phyloP scores from a whole-genome alignment of 2,113 vertebrate genomes.

The Marmota monax region DNA sequence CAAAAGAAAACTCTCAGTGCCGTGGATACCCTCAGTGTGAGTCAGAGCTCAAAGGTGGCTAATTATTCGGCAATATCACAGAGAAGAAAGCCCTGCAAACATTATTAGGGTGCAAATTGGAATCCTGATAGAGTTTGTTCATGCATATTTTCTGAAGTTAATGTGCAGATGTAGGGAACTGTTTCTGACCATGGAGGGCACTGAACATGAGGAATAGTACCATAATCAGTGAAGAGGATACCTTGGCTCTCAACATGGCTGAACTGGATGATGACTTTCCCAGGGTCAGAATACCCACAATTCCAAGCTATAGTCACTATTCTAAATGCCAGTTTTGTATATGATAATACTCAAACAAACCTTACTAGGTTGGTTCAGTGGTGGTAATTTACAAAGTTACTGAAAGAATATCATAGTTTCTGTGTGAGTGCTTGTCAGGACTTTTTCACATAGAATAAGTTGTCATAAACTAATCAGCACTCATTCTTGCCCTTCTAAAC shows the following conservation, averaged over 20 bases:
- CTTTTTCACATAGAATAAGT: background rate
- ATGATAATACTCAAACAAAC: background rate
- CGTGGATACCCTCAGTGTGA: background rate
- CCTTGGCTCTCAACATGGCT: slow-evolving; percentile 11
- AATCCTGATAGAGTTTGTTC: slow-evolving; percentile 17
- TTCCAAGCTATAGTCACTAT: background rate
- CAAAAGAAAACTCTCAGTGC: slow-evolving; percentile 78
- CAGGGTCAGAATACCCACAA: background rate
- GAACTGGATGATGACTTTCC: background rate
- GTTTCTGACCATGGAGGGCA: slow-evolving; percentile 12
- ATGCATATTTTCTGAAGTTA: slow-evolving; percentile 47
- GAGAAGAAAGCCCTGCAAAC: slow-evolving; percentile 66
- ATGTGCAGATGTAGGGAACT: background rate
- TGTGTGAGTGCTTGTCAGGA: background rate
- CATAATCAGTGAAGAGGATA: background rate
- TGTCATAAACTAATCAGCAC: background rate
- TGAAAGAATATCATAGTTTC: slow-evolving; percentile 1
- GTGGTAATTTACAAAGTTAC: background rate
- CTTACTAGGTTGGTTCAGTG: background rate
- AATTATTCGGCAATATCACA: slow-evolving; percentile 81
- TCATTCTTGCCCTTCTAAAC: background rate
- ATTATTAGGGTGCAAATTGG: slow-evolving; percentile 63
- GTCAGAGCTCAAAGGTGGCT: slow-evolving; percentile 69
- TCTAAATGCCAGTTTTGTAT: background rate
- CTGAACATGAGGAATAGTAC: background rate